Evolutionary conservation across 2,888 invertebrate genomes (phyloP).

Genomic region (Rhogogaster chlorosoma): DNA sequence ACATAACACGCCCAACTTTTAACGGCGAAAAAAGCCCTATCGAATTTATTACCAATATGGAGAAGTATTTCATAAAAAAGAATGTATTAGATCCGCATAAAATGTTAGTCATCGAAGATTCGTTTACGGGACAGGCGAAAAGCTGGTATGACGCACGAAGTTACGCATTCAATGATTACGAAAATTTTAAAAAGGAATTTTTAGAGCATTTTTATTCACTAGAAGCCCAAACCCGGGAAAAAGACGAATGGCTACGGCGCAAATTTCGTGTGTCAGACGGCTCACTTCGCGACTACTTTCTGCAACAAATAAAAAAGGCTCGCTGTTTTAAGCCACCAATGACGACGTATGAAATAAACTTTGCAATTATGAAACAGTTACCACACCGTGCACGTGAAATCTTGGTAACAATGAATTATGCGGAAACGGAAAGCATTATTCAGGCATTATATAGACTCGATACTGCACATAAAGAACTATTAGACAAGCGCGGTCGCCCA

Average conservation of each 20-base stretch:
- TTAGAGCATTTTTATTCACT: slow-evolving; percentile 53
- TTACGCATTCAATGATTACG: not conserved
- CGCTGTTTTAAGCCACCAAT: slow-evolving; percentile 43
- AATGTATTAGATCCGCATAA: not conserved
- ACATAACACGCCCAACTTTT: not conserved
- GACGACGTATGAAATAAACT: slow-evolving; percentile 51
- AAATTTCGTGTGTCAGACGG: slow-evolving; percentile 29
- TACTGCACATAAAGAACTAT: not conserved
- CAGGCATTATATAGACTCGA: not conserved
- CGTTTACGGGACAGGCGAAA: slow-evolving; percentile 40
- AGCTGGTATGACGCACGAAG: slow-evolving; percentile 50
- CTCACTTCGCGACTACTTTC: slow-evolving; percentile 49
- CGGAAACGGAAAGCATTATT: not conserved
- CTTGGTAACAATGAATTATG: not conserved
- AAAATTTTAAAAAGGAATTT: slow-evolving; percentile 42
- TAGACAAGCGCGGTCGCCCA: not conserved
- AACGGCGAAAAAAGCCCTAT: not conserved
- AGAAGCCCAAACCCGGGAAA: slow-evolving; percentile 40
- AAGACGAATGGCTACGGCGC: slow-evolving; percentile 38
- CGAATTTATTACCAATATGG: not conserved
- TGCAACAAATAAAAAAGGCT: slow-evolving; percentile 50
- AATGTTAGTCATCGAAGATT: slow-evolving; percentile 43
- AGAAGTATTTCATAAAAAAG: slow-evolving; percentile 25
- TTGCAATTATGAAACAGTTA: slow-evolving; percentile 56
- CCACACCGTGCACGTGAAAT: slow-evolving; percentile 26